A percentile compares a stretch with the other conserved stretches of the same genome.
phyloP scores from a whole-genome alignment of 1,140 invertebrate genomes.

The Philopotamus ludificatus region DNA sequence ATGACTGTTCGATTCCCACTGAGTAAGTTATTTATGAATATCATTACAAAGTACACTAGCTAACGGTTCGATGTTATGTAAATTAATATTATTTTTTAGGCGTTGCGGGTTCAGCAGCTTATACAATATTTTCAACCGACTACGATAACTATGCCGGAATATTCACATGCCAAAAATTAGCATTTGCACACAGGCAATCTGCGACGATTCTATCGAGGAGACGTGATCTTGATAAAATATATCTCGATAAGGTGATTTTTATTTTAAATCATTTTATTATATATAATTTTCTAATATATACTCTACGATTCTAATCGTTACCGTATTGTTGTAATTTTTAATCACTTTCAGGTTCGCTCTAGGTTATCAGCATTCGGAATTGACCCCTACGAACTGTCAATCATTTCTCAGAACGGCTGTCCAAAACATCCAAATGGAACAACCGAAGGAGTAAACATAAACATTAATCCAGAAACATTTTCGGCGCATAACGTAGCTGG shows the following conservation, averaged over 20 bases:
- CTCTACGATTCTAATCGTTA: too few species aligned
- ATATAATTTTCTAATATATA: not conserved
- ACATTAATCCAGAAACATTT: constrained; percentile 74
- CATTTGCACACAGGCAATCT: constrained; percentile 70
- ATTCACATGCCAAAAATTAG: constrained; percentile 76
- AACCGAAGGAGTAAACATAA: constrained; percentile 64
- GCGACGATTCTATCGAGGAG: constrained; percentile 75
- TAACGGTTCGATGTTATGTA: too few species aligned
- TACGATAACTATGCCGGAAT: constrained; percentile 73
- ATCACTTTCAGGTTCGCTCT: constrained; percentile 58
- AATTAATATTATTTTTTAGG: too few species aligned
- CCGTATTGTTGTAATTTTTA: not conserved
- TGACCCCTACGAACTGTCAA: constrained; percentile 72
- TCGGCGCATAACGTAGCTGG: constrained; percentile 68
- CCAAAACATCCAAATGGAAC: constrained; percentile 50
- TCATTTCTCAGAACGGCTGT: constrained; percentile 70
- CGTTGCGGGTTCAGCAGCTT: constrained; percentile 71
- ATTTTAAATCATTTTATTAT: not conserved
- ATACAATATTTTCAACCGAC: constrained; percentile 73
- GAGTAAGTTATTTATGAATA: constrained; percentile 71
- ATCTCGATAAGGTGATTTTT: constrained; percentile 62
- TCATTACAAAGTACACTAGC: too few species aligned
- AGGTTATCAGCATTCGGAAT: constrained; percentile 63
- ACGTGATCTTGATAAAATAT: constrained; percentile 66
- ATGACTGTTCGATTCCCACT: constrained; percentile 77